These are phyloP conservation scores for Philotrypesis tridentata DNA, from an alignment of 1,140 invertebrate species.

Conservation along the genomic window DNA sequence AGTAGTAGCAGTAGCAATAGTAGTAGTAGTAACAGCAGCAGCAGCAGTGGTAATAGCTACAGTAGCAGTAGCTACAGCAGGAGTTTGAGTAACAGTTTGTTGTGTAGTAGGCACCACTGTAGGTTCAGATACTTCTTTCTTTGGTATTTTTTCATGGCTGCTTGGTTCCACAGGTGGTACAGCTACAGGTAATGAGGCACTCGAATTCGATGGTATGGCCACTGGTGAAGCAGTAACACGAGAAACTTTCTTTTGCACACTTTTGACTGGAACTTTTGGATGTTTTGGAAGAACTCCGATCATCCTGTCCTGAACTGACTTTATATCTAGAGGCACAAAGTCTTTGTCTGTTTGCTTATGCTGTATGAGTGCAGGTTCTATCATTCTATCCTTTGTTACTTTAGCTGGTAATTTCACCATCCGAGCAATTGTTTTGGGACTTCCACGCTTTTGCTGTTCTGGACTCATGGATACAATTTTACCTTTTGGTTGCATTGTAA, in stretches of 20 bases:
- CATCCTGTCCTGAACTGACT: not conserved
- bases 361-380: slow-evolving; percentile 55
- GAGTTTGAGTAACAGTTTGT: no score
- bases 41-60: no score
- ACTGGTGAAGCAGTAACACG: slow-evolving; percentile 17
- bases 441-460: slow-evolving; percentile 58
- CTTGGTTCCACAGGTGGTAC: slow-evolving; percentile 55
- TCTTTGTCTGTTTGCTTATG: slow-evolving; percentile 8
- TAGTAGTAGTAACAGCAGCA: no score
- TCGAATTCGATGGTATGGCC: slow-evolving; percentile 40
- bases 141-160: slow-evolving; percentile 57
- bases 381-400: slow-evolving; percentile 48
- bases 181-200: slow-evolving; percentile 35
- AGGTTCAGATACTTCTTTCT: slow-evolving; percentile 53
- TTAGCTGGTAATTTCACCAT: slow-evolving; percentile 58
- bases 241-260: slow-evolving; percentile 19
- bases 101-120: slow-evolving; percentile 64
- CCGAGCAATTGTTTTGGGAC: slow-evolving; percentile 50
- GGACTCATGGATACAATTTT: slow-evolving; percentile 49
- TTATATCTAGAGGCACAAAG: not conserved
- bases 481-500: slow-evolving; percentile 53
- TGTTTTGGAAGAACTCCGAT: not conserved
- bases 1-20: no score
- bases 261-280: slow-evolving; percentile 41
- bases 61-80: no score